Evolutionary conservation across 2,888 invertebrate genomes (phyloP), one percentile per base, ranked within the genome.

Genomic region (Poecilobothrus nobilitatus): DNA sequence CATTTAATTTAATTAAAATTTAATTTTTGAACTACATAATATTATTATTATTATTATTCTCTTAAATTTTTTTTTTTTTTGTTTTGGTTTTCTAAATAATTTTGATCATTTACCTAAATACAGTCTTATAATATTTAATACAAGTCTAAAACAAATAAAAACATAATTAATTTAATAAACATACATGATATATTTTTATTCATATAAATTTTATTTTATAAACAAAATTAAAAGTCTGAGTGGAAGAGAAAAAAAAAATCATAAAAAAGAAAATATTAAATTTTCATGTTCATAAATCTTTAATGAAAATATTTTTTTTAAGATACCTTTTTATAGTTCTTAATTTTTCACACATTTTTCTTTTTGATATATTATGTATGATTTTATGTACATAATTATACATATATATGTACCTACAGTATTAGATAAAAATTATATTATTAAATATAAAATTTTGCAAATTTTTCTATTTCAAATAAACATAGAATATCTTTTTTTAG

Each of bases 261-360:
- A 53, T 53, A 12, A 53, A 12, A 9, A 53, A 53, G 53, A 18
- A 15, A 15, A 53, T 12, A 53, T 15, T 53, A 53, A 53, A 53
- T 53, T 53, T 53, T 53, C 53, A 53, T 53, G 53, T 53, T 12
- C 53, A 53, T 53, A 53, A 53, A 53, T 53, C 53, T 53, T 53
- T 15, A 18, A 53, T 6, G 18, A 18, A 53, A 53, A 53, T 15
- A 41, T 41, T 10, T 34, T 7, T 44, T 18, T 53, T 53, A 12
- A 53, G 53, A n/a, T 53, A 27, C 53, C 53, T 53, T 53, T 37
- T 53, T 53, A 53, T 53, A 53, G 53, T 53, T 53, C 53, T 53
- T 53, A 53, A 53, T 53, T 53, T n/a, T 53, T 53, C 53, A 53
- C 53, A 53, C 53, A 53, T 53, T 53, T 53, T n/a, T 53, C 53